phyloP scores from a whole-genome alignment of 2,797 vertebrate genomes.

The Melanogrammus aeglefinus region DNA sequence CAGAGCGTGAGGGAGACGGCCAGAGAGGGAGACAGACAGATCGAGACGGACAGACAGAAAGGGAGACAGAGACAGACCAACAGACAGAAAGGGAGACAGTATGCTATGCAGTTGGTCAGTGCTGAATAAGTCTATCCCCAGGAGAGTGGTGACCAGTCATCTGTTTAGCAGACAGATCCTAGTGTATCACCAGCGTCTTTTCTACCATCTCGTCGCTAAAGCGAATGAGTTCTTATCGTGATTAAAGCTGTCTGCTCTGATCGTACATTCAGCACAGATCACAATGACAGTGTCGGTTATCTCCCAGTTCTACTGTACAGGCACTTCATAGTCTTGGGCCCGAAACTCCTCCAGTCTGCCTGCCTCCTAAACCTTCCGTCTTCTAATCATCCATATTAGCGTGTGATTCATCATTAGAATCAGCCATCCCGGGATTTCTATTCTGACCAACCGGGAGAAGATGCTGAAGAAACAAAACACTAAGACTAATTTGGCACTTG shows the following conservation, averaged over 20 bases:
- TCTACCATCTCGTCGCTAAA: neutral
- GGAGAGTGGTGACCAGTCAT: conserved; percentile 31
- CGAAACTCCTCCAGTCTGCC: neutral
- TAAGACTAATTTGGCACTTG: conserved; percentile 74
- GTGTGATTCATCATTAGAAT: too few species aligned
- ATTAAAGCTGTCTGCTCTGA: neutral
- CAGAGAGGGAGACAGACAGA: conserved; percentile 57
- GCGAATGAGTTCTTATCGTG: neutral
- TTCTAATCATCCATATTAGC: neutral
- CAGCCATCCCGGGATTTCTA: neutral
- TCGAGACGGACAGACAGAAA: conserved; percentile 50
- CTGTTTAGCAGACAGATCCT: neutral
- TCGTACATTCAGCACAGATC: too few species aligned
- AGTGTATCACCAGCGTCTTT: neutral
- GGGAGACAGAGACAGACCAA: neutral
- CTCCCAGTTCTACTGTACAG: neutral
- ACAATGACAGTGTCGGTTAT: too few species aligned
- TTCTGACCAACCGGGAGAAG: conserved; percentile 44
- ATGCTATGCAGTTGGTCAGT: neutral
- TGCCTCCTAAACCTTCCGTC: neutral
- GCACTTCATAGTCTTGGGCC: neutral
- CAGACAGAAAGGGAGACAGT: neutral
- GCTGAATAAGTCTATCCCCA: conserved; percentile 71
- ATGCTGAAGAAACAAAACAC: conserved; percentile 32
- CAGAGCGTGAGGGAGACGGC: conserved; percentile 25